These are phyloP conservation scores for Zoanthus solanderi DNA, from an alignment of 92 coral and sea anemone species.

Conservation along the genomic window DNA sequence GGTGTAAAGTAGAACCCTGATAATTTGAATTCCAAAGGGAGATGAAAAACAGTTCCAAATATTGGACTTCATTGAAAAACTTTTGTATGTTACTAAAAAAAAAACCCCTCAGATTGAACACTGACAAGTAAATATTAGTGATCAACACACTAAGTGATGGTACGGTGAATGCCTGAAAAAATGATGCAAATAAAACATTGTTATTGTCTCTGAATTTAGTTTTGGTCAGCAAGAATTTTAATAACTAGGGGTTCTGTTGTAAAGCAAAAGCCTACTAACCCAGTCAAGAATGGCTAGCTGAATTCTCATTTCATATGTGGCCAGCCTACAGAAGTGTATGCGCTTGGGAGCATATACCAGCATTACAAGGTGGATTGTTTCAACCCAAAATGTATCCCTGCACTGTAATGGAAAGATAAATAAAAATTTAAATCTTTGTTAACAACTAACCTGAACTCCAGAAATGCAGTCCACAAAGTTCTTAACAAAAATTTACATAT, in stretches of 20 bases:
- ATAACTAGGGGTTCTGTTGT: background rate
- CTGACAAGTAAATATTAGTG: background rate
- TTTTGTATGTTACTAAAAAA: background rate
- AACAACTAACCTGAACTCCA: background rate
- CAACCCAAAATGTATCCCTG: slow-evolving; percentile 32
- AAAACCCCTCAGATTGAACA: background rate
- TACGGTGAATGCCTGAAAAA: background rate
- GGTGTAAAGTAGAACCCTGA: too few relatives aligned
- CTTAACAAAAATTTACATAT: background rate
- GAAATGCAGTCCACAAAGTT: background rate
- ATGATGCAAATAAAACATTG: background rate
- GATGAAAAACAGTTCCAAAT: too few relatives aligned
- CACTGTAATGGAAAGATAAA: background rate
- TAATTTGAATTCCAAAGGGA: too few relatives aligned
- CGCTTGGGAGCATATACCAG: slow-evolving; percentile 9
- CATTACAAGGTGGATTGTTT: slow-evolving; percentile 24
- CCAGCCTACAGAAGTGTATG: slow-evolving; percentile 18
- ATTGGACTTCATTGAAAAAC: too few relatives aligned
- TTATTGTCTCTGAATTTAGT: background rate
- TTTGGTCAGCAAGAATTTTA: background rate
- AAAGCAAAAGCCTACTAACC: background rate
- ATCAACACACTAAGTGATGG: background rate
- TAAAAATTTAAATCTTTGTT: background rate
- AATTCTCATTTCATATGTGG: slow-evolving; percentile 9
- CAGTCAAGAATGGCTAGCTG: slow-evolving; percentile 40